phyloP scores from a whole-genome alignment of 2,888 invertebrate genomes.

The Mylabris sibirica region DNA sequence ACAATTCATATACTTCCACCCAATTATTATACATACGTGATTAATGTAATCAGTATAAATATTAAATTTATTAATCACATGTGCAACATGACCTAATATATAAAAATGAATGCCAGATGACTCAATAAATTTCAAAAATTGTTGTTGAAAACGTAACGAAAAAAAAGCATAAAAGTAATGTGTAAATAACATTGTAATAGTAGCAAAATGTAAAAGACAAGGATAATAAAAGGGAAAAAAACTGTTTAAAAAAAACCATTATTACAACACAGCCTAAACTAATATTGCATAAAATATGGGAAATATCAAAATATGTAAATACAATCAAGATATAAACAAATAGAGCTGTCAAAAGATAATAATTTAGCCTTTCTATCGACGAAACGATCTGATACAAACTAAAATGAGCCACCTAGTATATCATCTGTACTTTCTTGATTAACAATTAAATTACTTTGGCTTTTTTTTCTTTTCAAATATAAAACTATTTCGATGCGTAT shows the following conservation, averaged over 20 bases:
- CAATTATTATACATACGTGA: constrained; percentile 64
- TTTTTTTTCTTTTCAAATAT: constrained; percentile 15
- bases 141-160: constrained; percentile 30
- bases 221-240: constrained; percentile 20
- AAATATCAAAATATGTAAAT: constrained; percentile 13
- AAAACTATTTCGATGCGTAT: constrained; percentile 32
- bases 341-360: constrained; percentile 24
- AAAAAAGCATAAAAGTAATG: constrained; percentile 45
- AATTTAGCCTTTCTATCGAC: neutral
- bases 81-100: constrained; percentile 63
- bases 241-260: constrained; percentile 21
- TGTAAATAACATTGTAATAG: constrained; percentile 22
- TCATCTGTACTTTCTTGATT: constrained; percentile 19
- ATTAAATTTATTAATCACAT: constrained; percentile 61
- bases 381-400: too few species aligned
- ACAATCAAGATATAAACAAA: neutral
- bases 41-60: constrained; percentile 66
- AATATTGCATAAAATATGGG: constrained; percentile 41
- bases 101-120: constrained; percentile 56
- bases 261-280: constrained; percentile 52
- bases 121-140: constrained; percentile 39
- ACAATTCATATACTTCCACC: constrained; percentile 62
- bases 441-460: constrained; percentile 32
- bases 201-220: constrained; percentile 31
- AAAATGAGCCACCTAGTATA: constrained; percentile 30